Base-by-base conservation (phyloP, 2,888 invertebrate species). In the Caenorhabditis sp. region DNA sequence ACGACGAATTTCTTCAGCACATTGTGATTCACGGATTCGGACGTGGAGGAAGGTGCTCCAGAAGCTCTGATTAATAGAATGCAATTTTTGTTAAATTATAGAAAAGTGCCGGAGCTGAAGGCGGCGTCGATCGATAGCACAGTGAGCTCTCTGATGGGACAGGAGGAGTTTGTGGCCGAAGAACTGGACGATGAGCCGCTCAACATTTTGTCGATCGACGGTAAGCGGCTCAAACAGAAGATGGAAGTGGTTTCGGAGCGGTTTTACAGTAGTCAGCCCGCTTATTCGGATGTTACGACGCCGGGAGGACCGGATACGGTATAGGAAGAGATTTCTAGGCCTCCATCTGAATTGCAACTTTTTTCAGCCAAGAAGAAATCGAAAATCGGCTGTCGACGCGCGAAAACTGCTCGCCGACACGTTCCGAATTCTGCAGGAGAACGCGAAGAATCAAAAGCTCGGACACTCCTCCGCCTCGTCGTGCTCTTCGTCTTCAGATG, bases 341-440 rank as follows among this genome's bases (percentile, higher is more conserved):
- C 9, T 35, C 9, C 13, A 41, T 65, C 35, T 35, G 35, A 41
- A 35, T 24, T 1, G 0, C 6, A n/a, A 13, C 13, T 2, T 9
- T 7, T 35, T 35, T 35, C 35, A 35, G 35, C 35, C 35, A 9
- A 35, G 4, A 9, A n/a, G n/a, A n/a, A n/a, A n/a, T 41, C 58
- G 74, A 17, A 46, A 50, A 50, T 55, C 74, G 7, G 66, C 74
- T 8, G 26, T 66, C 24, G 46, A 55, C 15, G 74, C 74, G 0
- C 53, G 48, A 15, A 27, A 22, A 9, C 7, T 68, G 6, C 24
- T 74, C 17, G 5, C 55, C 0, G 61, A 66, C n/a, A 43, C 62
- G 0, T 74, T 62, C 43, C 46, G 56, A 61, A 30, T 61, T 3
- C 46, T 70, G 1, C 45, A 61, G 35, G 39, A 61, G n/a, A 61